Base-by-base conservation (phyloP, 2,888 invertebrate genomes). In the Cryptocephalus moraei region DNA sequence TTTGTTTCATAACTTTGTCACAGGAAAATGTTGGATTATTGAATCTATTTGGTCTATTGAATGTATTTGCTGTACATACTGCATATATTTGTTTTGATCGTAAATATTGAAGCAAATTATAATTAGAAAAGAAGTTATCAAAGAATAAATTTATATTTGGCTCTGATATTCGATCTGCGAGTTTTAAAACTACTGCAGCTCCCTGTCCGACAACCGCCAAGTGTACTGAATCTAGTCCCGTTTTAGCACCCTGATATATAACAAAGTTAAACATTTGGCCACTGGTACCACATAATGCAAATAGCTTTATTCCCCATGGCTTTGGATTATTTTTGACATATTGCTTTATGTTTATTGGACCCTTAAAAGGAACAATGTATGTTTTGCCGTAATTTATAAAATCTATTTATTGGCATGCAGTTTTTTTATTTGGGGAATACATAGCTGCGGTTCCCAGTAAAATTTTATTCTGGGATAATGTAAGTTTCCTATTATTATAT, bases 61-160 rank as follows among this genome's bases (percentile, higher is more conserved):
- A n/a, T n/a, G n/a, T n/a, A n/a, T n/a, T n/a, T n/a, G n/a, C n/a
- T n/a, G n/a, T n/a, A n/a, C n/a, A n/a, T n/a, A n/a, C 39, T 40
- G 11, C 40, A 40, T 45, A 45, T 40, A 45, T 40, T 12, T 40
- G 11, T 40, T 31, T 41, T 1, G 33, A 9, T 34, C 34, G 9
- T n/a, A 34, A 34, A 34, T 34, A 34, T n/a, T 34, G 34, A 34
- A 34, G 34, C 9, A 34, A 9, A 34, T 34, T 34, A 34, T 34
- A 34, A 34, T 34, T 34, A 9, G 34, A 34, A n/a, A 34, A 34
- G n/a, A 9, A 34, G 34, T 34, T 34, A 34, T 34, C n/a, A n/a
- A 34, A 34, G n/a, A 9, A 50, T 12, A 56, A 36, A 43, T 43
- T 38, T 9, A 45, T 12, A 45, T 48, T 48, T 31, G 14, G 43